Percentiles rank a stretch among this genome's conserved stretches.
phyloP scores from a whole-genome alignment of 2,797 vertebrate genomes.

The Anguilla marmorata region DNA sequence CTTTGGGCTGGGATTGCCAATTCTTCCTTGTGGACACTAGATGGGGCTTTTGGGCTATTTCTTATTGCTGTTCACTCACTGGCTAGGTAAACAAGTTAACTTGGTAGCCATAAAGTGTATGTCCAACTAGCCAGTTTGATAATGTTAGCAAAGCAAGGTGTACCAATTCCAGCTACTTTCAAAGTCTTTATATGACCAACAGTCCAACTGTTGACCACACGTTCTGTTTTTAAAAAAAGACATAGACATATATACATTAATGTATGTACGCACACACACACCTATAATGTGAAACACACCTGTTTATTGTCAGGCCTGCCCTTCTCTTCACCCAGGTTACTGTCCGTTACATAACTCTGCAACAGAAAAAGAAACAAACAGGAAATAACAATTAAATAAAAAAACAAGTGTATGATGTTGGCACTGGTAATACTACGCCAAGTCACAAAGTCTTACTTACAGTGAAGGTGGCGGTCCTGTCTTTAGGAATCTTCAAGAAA shows the following conservation, averaged over 20 bases:
- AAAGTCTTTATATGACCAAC: not conserved
- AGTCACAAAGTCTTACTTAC: not conserved
- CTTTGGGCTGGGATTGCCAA: not conserved
- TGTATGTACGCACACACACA: not conserved
- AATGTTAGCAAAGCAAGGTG: not conserved
- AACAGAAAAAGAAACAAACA: not conserved
- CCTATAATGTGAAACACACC: not conserved
- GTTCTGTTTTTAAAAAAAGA: too few relatives aligned
- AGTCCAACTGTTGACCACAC: not conserved
- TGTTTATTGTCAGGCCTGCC: not conserved
- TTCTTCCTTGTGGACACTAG: not conserved
- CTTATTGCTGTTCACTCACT: not conserved
- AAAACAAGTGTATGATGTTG: not conserved
- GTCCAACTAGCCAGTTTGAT: not conserved
- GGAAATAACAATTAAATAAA: not conserved
- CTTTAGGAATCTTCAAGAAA: constrained; percentile 52
- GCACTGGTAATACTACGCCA: not conserved
- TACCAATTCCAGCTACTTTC: too few relatives aligned
- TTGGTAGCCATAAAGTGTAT: not conserved
- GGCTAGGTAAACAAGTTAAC: not conserved
- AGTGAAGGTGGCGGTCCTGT: not conserved
- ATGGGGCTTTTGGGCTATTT: not conserved
- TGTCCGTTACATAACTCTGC: not conserved
- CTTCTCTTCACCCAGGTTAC: not conserved
- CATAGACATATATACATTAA: not conserved